Conservation (phyloP, 2,888 invertebrate species). For the Cheilosia variabilis region DNA sequence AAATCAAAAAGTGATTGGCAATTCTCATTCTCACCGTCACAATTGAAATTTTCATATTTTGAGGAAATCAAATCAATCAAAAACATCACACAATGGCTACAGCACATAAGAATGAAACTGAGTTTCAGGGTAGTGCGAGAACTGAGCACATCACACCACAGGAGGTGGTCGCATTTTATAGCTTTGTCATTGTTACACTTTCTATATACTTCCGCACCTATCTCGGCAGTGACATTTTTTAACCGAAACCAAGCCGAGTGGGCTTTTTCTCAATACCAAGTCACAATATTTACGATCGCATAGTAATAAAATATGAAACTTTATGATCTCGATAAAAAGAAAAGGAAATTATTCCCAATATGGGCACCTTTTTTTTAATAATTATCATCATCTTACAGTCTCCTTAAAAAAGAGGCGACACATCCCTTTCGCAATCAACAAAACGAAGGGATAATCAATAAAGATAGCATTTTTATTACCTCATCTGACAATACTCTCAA, state of each 20-base stretch:
- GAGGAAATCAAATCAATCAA: slow-evolving; percentile 65
- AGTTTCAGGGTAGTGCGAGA: slow-evolving; percentile 1
- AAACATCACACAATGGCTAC: slow-evolving; percentile 36
- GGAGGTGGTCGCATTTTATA: slow-evolving; percentile 54
- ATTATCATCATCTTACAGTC: slow-evolving; percentile 50
- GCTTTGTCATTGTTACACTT: slow-evolving; percentile 30
- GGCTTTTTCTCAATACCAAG: slow-evolving; percentile 29
- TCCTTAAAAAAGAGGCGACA: slow-evolving; percentile 32
- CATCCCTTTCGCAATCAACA: slow-evolving; percentile 20
- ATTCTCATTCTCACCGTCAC: slow-evolving; percentile 21
- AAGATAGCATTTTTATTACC: slow-evolving; percentile 71
- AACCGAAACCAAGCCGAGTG: slow-evolving; percentile 1
- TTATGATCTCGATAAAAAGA: slow-evolving; percentile 68
- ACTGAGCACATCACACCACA: slow-evolving; percentile 23
- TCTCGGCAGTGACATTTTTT: slow-evolving; percentile 5
- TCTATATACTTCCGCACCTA: not conserved
- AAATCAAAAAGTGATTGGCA: slow-evolving; percentile 48
- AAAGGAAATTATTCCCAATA: slow-evolving; percentile 30
- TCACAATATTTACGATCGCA: slow-evolving; percentile 70
- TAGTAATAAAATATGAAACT: slow-evolving; percentile 63
- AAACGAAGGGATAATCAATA: slow-evolving; percentile 70
- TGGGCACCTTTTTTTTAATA: slow-evolving; percentile 48
- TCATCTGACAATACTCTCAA: slow-evolving; percentile 55
- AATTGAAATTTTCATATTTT: slow-evolving; percentile 60
- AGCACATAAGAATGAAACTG: slow-evolving; percentile 10